These are phyloP conservation scores for Hypolimnas misippus DNA, from an alignment of 2,888 invertebrate species.

Conservation along the genomic window DNA sequence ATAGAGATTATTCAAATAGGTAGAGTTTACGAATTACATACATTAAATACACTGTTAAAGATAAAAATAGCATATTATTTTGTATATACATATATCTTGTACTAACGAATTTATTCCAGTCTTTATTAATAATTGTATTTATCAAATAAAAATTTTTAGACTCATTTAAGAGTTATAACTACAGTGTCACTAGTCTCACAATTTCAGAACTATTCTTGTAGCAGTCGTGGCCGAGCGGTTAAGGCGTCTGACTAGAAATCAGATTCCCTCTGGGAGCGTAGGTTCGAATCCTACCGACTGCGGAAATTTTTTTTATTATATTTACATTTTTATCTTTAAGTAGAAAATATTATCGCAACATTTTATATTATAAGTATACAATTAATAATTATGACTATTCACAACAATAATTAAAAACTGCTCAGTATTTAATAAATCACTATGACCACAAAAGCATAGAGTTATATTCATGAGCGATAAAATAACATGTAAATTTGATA, in stretches of 20 bases:
- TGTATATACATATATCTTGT: too few relatives aligned
- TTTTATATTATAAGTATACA: neutral
- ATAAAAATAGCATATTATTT: too few relatives aligned
- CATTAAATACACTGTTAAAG: too few relatives aligned
- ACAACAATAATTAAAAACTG: too few relatives aligned
- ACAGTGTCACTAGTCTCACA: neutral
- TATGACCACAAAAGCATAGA: neutral
- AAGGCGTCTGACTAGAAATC: constrained; percentile 96
- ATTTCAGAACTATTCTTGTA: constrained; percentile 24
- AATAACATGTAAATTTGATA: constrained; percentile 26
- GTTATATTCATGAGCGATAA: constrained; percentile 24
- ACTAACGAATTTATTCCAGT: too few relatives aligned
- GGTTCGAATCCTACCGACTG: constrained; percentile 95
- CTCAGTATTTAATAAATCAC: neutral
- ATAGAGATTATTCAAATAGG: too few relatives aligned
- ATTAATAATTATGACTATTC: neutral
- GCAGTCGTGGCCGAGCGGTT: constrained; percentile 95
- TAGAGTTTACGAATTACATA: too few relatives aligned
- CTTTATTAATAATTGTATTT: too few relatives aligned
- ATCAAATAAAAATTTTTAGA: too few relatives aligned
- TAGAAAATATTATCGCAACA: neutral
- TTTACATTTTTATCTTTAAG: neutral
- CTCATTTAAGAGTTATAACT: too few relatives aligned
- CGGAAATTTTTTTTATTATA: constrained; percentile 66
- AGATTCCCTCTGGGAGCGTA: constrained; percentile 96